Percentiles rank a stretch among this genome's conserved stretches.
Evolutionary conservation across 2,888 invertebrate genomes (phyloP).

Genomic region (Cantharis lateralis): DNA sequence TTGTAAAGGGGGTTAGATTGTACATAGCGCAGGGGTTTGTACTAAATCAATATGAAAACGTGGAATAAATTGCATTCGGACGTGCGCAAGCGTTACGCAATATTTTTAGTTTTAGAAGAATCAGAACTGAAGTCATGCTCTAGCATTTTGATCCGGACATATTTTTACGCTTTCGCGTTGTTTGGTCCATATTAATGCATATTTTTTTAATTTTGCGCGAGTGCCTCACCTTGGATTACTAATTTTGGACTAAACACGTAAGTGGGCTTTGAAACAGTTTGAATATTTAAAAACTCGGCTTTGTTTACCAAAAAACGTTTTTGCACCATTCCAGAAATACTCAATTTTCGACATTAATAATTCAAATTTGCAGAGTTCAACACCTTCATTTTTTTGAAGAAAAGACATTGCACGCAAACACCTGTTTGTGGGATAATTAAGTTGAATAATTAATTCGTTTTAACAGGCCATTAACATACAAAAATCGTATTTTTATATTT

Average conservation of each 20-base stretch:
- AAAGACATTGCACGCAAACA: conserved; percentile 15
- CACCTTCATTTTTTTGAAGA: not conserved
- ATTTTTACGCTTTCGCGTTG: conserved; percentile 10
- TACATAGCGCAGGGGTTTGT: conserved; percentile 19
- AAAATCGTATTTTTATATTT: not conserved
- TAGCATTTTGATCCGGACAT: conserved; percentile 6
- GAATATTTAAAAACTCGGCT: not conserved
- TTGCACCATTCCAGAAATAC: not conserved
- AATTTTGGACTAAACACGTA: not conserved
- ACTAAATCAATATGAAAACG: conserved; percentile 26
- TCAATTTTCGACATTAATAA: not conserved
- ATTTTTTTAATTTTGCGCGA: not conserved
- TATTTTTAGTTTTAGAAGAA: conserved; percentile 15
- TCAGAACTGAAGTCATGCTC: conserved; percentile 24
- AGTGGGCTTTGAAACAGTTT: not conserved
- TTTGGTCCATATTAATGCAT: not conserved
- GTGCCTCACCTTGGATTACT: not conserved
- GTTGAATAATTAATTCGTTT: not conserved
- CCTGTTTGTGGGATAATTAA: conserved; percentile 11
- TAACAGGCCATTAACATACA: not conserved
- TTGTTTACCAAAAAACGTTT: not conserved
- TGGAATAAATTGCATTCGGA: conserved; percentile 5
- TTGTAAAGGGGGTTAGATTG: conserved; percentile 6
- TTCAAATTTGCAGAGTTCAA: not conserved
- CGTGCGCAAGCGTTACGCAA: conserved; percentile 22